A percentile compares a stretch with the other conserved stretches of the same genome.
phyloP scores from a whole-genome alignment of 35 echinoderm and acorn worm genomes.

The Chiridota heheva region DNA sequence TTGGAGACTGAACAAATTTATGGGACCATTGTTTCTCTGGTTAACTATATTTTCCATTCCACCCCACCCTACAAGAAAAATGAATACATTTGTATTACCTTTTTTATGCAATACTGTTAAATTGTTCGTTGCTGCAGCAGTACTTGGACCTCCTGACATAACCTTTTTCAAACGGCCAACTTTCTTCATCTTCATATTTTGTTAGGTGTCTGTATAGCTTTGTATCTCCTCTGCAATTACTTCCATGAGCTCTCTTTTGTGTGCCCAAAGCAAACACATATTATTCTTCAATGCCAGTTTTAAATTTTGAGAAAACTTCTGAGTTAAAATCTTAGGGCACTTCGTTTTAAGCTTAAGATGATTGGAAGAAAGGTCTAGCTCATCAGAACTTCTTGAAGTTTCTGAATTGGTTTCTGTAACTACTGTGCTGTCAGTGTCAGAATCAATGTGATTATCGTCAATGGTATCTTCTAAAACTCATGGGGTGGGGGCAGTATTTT shows the following conservation, averaged over 20 bases:
- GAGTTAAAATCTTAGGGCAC: neutral
- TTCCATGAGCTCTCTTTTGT: conserved; percentile 35
- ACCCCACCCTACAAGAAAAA: too few relatives aligned
- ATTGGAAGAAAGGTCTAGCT: neutral
- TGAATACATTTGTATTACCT: too few relatives aligned
- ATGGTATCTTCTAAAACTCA: too few relatives aligned
- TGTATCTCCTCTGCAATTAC: conserved; percentile 17
- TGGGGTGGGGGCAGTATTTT: neutral
- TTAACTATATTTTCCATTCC: too few relatives aligned
- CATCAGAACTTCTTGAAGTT: conserved; percentile 20
- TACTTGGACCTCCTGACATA: too few relatives aligned
- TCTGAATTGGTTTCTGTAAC: neutral
- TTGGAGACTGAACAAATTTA: too few relatives aligned
- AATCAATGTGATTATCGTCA: neutral
- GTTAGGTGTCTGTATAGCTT: conserved; percentile 37
- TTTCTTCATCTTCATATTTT: conserved; percentile 30
- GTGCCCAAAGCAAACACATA: conserved; percentile 13
- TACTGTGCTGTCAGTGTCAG: neutral
- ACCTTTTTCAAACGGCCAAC: too few relatives aligned
- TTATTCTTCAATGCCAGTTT: neutral
- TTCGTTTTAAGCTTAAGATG: neutral
- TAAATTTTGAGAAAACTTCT: conserved; percentile 25
- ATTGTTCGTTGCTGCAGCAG: too few relatives aligned
- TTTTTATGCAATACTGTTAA: too few relatives aligned
- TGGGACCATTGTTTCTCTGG: too few relatives aligned